Conservation (phyloP, 2,113 vertebrate genomes). For the Climacteris rufus region DNA sequence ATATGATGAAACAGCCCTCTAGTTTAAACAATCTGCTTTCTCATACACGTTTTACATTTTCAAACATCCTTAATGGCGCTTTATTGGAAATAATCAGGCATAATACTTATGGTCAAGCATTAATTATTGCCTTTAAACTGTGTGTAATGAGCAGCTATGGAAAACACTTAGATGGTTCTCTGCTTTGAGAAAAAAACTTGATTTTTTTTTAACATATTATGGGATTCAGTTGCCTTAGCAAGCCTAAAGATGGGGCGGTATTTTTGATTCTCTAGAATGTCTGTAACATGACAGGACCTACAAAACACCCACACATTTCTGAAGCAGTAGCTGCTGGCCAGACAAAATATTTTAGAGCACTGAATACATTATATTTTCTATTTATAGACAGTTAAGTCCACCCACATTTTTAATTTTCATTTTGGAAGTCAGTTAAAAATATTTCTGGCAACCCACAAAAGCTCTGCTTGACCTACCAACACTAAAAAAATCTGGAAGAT, state of each 20-base stretch:
- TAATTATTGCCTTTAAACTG: neutral
- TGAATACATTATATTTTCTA: neutral
- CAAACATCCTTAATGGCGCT: neutral
- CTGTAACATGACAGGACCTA: neutral
- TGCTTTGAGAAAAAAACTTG: neutral
- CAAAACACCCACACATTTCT: neutral
- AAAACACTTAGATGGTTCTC: neutral
- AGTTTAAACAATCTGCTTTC: neutral
- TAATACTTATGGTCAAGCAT: neutral
- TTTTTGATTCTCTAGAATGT: neutral
- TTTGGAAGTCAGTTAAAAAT: neutral
- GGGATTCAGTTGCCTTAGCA: neutral
- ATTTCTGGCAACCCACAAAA: neutral
- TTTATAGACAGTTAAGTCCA: neutral
- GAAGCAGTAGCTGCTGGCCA: neutral
- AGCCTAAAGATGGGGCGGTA: neutral
- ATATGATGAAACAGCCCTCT: neutral
- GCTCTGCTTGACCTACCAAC: neutral
- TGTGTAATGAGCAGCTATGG: neutral
- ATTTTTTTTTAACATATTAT: neutral
- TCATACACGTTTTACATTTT: neutral
- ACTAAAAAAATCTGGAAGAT: neutral
- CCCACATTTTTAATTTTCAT: neutral
- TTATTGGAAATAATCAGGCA: neutral
- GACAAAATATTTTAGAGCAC: neutral